A percentile compares a stretch with the other conserved stretches of the same genome.
These are phyloP conservation scores for Drosophila kepulauana DNA, from an alignment of 1,140 invertebrate species.

Conservation along the genomic window DNA sequence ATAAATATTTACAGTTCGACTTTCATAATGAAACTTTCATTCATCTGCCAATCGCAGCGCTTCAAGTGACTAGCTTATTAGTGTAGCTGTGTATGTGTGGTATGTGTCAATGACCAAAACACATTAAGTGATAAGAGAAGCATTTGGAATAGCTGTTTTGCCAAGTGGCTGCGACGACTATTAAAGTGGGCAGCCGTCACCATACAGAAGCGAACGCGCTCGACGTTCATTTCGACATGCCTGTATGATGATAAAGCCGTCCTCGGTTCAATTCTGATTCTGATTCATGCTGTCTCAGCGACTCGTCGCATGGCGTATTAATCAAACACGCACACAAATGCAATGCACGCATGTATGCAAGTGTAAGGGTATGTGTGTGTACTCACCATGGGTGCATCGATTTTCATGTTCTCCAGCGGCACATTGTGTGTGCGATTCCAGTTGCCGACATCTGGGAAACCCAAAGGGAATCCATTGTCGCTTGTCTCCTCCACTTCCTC, in stretches of 20 bases:
- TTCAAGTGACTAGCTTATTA: conserved; percentile 18
- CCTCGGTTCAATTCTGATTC: conserved; percentile 32
- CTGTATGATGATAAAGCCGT: conserved; percentile 53
- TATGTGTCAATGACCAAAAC: conserved; percentile 32
- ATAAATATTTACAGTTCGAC: too few relatives aligned
- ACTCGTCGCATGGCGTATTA: conserved; percentile 54
- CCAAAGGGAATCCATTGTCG: conserved; percentile 80
- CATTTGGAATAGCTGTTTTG: conserved; percentile 17
- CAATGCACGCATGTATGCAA: conserved; percentile 1
- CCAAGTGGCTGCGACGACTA: conserved; percentile 27
- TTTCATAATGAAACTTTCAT: too few relatives aligned
- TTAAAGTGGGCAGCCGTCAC: conserved; percentile 36
- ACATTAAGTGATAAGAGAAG: conserved; percentile 28
- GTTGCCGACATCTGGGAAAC: conserved; percentile 86
- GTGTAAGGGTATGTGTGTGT: not conserved
- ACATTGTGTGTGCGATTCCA: conserved; percentile 86
- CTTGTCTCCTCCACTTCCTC: conserved; percentile 64
- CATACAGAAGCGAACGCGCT: conserved; percentile 5
- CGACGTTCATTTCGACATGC: not conserved
- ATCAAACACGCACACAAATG: conserved; percentile 39
- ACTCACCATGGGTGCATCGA: conserved; percentile 92
- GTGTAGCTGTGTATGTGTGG: conserved; percentile 5
- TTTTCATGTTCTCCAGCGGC: conserved; percentile 90
- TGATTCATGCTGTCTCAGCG: conserved; percentile 45
- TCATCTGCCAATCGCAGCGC: too few relatives aligned